Evolutionary conservation across 2,888 invertebrate species (phyloP), one percentile per base, ranked within the genome.

Genomic region (Pterostichus niger): DNA sequence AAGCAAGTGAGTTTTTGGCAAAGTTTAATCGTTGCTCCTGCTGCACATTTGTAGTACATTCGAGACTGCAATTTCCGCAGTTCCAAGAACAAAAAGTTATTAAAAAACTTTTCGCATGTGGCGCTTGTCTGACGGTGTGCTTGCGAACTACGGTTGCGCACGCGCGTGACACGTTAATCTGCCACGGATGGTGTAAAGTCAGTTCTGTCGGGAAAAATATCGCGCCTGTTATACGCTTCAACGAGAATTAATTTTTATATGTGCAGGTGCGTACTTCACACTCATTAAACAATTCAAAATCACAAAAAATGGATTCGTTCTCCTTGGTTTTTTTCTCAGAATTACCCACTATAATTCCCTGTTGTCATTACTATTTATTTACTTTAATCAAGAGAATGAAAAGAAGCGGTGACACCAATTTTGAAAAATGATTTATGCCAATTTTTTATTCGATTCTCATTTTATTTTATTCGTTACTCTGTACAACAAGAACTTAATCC

Each of bases 81-180:
- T 59, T 59, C 46, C 73, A 73, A 73, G 59, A 78, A 59, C 78
- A 78, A 78, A 78, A 78, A 78, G 78, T 78, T 78, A 78, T 78
- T 78, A 78, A 78, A 61, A 78, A 78, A 78, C 56, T 78, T 78
- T 73, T 59, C 59, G 59, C 59, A 59, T 56, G 59, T 78, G 78
- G 56, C 73, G 46, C 73, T 15, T 1, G 10, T 11, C 73, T 73
- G 44, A n/a, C 24, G 73, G 73, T 46, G 31, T 46, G 73, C 5
- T 46, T 17, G 44, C 44, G 24, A 73, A 73, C 0, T 73, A 44
- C 15, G 46, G 11, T 10, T 49, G 10, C 64, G 59, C 59, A 59
- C 59, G 59, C 59, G 59, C 24, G 59, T 24, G 59, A 35, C 31
- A 33, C 35, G 64, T 64, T 64, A 64, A 64, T 64, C 64, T 64